phyloP scores from a whole-genome alignment of 1,140 invertebrate genomes.

The Cotesia glomerata region DNA sequence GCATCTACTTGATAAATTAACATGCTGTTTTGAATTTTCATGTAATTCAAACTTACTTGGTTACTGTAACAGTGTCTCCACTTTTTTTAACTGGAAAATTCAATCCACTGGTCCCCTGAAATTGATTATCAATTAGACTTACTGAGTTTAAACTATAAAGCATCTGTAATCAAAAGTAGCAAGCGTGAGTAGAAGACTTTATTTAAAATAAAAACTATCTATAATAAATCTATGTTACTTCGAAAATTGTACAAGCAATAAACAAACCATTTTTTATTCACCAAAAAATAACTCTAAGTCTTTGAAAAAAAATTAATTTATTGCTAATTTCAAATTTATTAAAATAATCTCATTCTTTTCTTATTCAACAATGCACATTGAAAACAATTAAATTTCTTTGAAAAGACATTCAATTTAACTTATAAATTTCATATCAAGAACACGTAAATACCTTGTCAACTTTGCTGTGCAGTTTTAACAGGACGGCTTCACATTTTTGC shows the following conservation, averaged over 20 bases:
- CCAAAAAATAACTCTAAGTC: too few species aligned
- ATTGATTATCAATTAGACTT: constrained; percentile 46
- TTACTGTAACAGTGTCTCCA: neutral
- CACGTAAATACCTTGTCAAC: constrained; percentile 65
- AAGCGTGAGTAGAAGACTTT: neutral
- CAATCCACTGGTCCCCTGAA: constrained; percentile 46
- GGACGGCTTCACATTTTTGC: constrained; percentile 70
- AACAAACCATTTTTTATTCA: too few species aligned
- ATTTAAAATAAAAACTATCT: neutral
- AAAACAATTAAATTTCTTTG: too few species aligned
- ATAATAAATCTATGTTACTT: too few species aligned
- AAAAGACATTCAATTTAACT: too few species aligned
- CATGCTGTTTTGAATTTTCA: neutral
- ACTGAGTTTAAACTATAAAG: constrained; percentile 37
- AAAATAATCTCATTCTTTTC: too few species aligned
- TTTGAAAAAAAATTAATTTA: too few species aligned
- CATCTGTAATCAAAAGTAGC: constrained; percentile 40
- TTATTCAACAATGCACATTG: too few species aligned
- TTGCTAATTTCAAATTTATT: too few species aligned
- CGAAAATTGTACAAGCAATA: too few species aligned
- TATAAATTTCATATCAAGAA: too few species aligned
- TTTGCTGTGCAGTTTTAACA: constrained; percentile 69
- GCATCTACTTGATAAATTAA: neutral
- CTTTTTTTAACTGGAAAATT: constrained; percentile 34
- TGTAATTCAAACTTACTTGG: neutral